A percentile compares a stretch with the other conserved stretches of the same genome.
phyloP scores from a whole-genome alignment of 2,888 invertebrate species.

The Apotomis capreana region DNA sequence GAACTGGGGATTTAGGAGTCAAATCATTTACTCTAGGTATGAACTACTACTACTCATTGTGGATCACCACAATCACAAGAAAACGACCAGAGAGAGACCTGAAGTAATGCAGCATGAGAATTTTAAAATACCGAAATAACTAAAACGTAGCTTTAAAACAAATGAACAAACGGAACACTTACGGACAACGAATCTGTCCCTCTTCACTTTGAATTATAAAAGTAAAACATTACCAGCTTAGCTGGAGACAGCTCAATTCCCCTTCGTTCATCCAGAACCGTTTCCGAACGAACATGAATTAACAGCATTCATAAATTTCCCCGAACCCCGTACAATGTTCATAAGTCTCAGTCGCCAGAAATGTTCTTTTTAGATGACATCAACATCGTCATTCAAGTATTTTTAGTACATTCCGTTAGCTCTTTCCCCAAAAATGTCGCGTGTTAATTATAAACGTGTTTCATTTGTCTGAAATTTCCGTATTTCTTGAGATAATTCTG shows the following conservation, averaged over 20 bases:
- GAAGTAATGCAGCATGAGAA: too few relatives aligned
- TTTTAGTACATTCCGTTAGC: slow-evolving; percentile 41
- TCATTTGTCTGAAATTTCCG: slow-evolving; percentile 15
- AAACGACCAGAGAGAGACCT: too few relatives aligned
- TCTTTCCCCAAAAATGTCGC: slow-evolving; percentile 26
- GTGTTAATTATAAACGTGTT: slow-evolving; percentile 31
- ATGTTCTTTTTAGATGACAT: slow-evolving; percentile 39
- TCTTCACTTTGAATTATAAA: not conserved
- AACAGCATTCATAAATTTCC: slow-evolving; percentile 35
- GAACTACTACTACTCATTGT: too few relatives aligned
- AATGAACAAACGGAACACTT: too few relatives aligned
- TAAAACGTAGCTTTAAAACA: too few relatives aligned
- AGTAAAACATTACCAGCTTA: not conserved
- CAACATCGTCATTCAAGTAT: slow-evolving; percentile 37
- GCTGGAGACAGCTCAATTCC: slow-evolving; percentile 29
- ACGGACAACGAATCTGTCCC: too few relatives aligned
- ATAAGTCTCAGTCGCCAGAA: slow-evolving; percentile 42
- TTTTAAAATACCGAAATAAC: too few relatives aligned
- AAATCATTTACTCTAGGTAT: too few relatives aligned
- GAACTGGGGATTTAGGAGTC: too few relatives aligned
- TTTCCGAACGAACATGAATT: slow-evolving; percentile 25
- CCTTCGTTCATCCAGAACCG: slow-evolving; percentile 15
- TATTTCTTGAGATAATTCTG: slow-evolving; percentile 11
- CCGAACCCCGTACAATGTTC: slow-evolving; percentile 7
- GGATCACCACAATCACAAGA: too few relatives aligned